Percentiles rank a stretch among this genome's conserved stretches.
These are phyloP conservation scores for Troides aeacus DNA, from an alignment of 2,888 invertebrate species.

Conservation along the genomic window DNA sequence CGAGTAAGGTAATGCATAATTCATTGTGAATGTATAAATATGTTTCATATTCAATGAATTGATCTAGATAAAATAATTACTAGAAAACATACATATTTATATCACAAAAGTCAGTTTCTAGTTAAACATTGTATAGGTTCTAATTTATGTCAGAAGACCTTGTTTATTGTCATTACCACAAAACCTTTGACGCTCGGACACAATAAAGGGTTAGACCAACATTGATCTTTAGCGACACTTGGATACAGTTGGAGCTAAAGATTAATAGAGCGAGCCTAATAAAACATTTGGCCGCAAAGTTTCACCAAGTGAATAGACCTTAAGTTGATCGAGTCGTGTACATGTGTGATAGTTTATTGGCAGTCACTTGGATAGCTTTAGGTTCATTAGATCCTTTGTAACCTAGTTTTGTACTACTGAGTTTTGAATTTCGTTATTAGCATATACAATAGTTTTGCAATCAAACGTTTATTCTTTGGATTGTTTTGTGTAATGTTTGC, in stretches of 20 bases:
- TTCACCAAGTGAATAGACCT: slow-evolving; percentile 38
- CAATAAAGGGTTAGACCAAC: slow-evolving; percentile 20
- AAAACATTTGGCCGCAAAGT: slow-evolving; percentile 31
- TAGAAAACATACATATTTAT: too few relatives aligned
- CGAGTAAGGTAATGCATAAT: too few relatives aligned
- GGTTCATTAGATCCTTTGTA: slow-evolving; percentile 4
- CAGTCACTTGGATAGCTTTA: slow-evolving; percentile 32
- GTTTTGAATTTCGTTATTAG: background rate
- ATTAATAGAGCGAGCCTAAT: slow-evolving; percentile 28
- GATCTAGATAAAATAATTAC: too few relatives aligned
- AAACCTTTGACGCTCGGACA: slow-evolving; percentile 4
- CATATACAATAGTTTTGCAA: background rate
- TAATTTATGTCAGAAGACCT: background rate
- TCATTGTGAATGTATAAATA: too few relatives aligned
- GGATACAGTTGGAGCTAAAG: slow-evolving; percentile 23
- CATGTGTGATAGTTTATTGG: slow-evolving; percentile 39
- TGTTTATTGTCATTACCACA: background rate
- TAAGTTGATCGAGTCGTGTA: slow-evolving; percentile 37
- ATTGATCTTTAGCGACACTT: slow-evolving; percentile 29
- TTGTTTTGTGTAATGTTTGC: too few relatives aligned
- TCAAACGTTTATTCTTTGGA: background rate
- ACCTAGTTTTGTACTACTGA: background rate
- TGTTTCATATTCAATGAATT: too few relatives aligned
- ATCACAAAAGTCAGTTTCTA: too few relatives aligned
- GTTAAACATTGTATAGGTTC: background rate